Percentiles rank a stretch among this genome's conserved stretches.
These are phyloP conservation scores for Zaprionus ghesquierei DNA, from an alignment of 1,140 invertebrate genomes.

Conservation along the genomic window DNA sequence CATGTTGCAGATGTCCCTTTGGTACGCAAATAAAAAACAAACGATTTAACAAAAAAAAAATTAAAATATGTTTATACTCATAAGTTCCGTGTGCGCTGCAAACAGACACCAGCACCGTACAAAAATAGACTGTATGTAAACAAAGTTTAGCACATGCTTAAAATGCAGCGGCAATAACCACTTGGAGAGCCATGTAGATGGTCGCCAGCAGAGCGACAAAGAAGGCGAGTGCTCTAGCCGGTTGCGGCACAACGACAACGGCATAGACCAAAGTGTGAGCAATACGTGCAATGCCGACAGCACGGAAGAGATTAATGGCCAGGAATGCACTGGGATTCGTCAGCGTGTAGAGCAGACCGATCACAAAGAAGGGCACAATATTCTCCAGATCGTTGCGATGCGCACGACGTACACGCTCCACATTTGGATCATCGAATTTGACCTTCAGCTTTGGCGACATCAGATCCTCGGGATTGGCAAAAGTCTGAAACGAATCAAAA, in stretches of 20 bases:
- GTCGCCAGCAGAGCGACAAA: slow-evolving; percentile 83
- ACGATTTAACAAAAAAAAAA: not conserved
- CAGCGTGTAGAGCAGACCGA: slow-evolving; percentile 85
- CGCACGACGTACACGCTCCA: slow-evolving; percentile 85
- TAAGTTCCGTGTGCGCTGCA: not conserved
- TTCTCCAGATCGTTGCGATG: slow-evolving; percentile 89
- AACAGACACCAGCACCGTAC: not conserved
- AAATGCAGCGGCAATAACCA: slow-evolving; percentile 81
- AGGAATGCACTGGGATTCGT: slow-evolving; percentile 84
- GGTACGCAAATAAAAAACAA: not conserved
- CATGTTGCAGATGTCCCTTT: not conserved
- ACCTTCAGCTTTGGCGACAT: slow-evolving; percentile 82
- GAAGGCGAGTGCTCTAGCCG: slow-evolving; percentile 84
- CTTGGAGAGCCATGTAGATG: slow-evolving; percentile 84
- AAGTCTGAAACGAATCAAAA: slow-evolving; percentile 83
- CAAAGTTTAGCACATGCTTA: slow-evolving; percentile 72
- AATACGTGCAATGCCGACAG: slow-evolving; percentile 85
- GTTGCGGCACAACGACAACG: slow-evolving; percentile 84
- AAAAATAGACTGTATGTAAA: not conserved
- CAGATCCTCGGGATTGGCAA: slow-evolving; percentile 85
- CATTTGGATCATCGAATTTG: slow-evolving; percentile 83
- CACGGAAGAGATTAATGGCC: slow-evolving; percentile 85
- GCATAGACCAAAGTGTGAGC: slow-evolving; percentile 86
- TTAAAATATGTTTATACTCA: not conserved
- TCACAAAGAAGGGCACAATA: slow-evolving; percentile 85